phyloP scores from a whole-genome alignment of 2,888 invertebrate species.

The Lumbricus terrestris region DNA sequence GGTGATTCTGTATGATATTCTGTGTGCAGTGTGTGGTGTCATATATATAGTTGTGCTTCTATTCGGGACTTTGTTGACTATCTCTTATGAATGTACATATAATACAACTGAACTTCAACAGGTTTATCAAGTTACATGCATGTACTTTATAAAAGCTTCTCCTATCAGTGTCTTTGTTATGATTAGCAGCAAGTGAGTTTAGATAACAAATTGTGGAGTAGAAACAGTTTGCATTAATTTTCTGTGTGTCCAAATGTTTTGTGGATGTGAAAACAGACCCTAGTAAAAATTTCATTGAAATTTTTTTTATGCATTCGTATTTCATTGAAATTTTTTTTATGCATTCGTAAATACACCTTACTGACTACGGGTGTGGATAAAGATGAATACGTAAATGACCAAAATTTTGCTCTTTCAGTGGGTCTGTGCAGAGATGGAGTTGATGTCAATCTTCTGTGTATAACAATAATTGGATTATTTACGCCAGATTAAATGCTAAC shows the following conservation, averaged over 20 bases:
- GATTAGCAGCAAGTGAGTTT: background rate
- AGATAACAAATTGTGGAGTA: background rate
- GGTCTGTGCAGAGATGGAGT: background rate
- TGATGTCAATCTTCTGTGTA: background rate
- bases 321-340: background rate
- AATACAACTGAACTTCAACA: background rate
- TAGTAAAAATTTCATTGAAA: background rate
- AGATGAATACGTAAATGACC: background rate
- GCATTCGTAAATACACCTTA: background rate
- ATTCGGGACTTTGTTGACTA: background rate
- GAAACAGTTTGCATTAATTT: background rate
- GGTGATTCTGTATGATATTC: conserved; percentile 7
- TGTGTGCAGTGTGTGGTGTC: background rate
- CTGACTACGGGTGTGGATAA: background rate
- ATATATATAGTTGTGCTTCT: background rate
- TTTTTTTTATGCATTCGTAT: background rate
- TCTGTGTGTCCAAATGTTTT: background rate
- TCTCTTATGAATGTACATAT: background rate
- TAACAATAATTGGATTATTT: background rate
- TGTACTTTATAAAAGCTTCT: background rate
- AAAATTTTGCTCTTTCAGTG: background rate
- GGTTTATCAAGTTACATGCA: background rate
- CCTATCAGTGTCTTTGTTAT: background rate
- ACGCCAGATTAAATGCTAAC: background rate
- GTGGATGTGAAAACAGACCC: background rate